Percentiles rank a stretch among this genome's conserved stretches.
Evolutionary conservation across 2,888 invertebrate genomes (phyloP).

Genomic region (Nemotelus pantherinus): DNA sequence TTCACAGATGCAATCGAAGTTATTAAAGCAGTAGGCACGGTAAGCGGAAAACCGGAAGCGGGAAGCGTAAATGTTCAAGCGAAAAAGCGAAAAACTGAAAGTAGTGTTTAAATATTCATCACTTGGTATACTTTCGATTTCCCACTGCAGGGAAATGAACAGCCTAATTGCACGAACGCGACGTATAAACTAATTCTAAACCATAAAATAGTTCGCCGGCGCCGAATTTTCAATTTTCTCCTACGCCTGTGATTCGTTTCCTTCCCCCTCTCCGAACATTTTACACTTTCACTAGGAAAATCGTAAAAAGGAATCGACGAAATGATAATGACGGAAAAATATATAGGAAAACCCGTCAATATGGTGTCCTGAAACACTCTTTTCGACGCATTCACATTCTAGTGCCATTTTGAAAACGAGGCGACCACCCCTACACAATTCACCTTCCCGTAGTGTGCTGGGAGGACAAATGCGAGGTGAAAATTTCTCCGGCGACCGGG

Average conservation of each 20-base stretch:
- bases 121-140: slow-evolving; percentile 1
- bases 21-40: too few species aligned
- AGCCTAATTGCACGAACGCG: slow-evolving; percentile 26
- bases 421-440: slow-evolving; percentile 21
- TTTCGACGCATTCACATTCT: not conserved
- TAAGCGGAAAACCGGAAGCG: too few species aligned
- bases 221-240: slow-evolving; percentile 38
- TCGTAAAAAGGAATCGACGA: not conserved
- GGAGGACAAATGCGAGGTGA: not conserved
- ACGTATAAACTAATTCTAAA: slow-evolving; percentile 36
- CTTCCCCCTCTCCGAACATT: slow-evolving; percentile 10
- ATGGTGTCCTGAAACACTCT: not conserved
- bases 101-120: slow-evolving; percentile 10
- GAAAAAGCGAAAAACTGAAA: not conserved
- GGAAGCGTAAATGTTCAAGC: too few species aligned
- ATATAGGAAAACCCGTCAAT: too few species aligned
- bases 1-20: too few species aligned
- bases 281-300: not conserved
- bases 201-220: slow-evolving; percentile 13
- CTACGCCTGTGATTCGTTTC: slow-evolving; percentile 10
- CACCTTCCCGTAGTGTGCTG: slow-evolving; percentile 1
- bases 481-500: not conserved
- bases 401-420: not conserved
- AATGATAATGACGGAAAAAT: not conserved
- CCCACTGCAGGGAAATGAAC: slow-evolving; percentile 10